These are phyloP conservation scores for Prunella strophiata DNA, from an alignment of 2,797 vertebrate genomes.

Conservation along the genomic window DNA sequence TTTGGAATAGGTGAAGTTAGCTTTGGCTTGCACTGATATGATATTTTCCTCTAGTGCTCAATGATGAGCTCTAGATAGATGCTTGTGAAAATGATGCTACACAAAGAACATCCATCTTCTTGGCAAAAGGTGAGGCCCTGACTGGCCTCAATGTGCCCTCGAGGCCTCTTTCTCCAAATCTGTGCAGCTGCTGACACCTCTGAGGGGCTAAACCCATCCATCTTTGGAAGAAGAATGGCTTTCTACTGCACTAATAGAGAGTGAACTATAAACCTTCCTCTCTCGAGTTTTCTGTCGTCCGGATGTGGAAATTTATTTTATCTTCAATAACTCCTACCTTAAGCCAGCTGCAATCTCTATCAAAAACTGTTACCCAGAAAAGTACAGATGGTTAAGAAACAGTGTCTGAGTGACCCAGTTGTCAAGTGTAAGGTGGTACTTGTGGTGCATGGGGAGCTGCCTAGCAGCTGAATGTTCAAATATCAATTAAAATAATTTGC, in stretches of 20 bases:
- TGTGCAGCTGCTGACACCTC: not conserved
- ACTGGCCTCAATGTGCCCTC: not conserved
- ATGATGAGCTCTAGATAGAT: not conserved
- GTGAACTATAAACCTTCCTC: not conserved
- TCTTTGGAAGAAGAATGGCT: not conserved
- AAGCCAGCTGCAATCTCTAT: not conserved
- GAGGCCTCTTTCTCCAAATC: not conserved
- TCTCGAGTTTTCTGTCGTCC: not conserved
- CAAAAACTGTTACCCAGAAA: not conserved
- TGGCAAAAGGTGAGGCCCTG: not conserved
- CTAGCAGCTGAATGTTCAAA: not conserved
- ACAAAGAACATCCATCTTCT: not conserved
- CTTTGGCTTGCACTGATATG: not conserved
- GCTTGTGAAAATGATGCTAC: not conserved
- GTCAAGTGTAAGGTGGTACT: not conserved
- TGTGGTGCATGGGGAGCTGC: not conserved
- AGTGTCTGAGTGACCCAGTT: not conserved
- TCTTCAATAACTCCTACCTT: not conserved
- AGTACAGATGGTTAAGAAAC: not conserved
- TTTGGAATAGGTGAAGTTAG: not conserved
- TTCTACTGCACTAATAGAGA: not conserved
- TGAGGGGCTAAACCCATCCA: not conserved
- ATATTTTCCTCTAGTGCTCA: not conserved
- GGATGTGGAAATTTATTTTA: not conserved
- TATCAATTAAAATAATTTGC: slow-evolving; percentile 4